Evolutionary conservation across 2,113 vertebrate species (phyloP), one percentile per base, ranked within the genome.

Genomic region (Python bivittatus): DNA sequence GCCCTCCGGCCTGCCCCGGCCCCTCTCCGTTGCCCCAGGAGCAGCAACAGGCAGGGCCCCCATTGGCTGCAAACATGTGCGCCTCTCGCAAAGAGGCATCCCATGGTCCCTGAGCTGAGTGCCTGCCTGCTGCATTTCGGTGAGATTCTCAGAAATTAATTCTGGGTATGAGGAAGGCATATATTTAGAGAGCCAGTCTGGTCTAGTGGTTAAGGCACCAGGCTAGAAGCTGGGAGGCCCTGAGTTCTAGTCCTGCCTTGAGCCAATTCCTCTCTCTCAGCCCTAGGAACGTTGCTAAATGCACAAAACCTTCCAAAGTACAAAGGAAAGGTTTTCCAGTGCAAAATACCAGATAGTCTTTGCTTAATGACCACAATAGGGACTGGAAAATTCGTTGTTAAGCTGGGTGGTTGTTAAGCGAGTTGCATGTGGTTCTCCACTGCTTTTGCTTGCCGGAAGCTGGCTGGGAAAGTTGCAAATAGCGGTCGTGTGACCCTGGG

Each of bases 91-190:
- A 72, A 72, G 15, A n/a, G 64, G 64, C 13, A 72, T 4, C 29
- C 64, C 13, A 0, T n/a, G 17, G n/a, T 20, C 68, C 11, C n/a
- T 0, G 15, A 38, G 6, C n/a, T 0, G 6, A 15, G 48, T 48
- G 48, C 48, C 48, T 48, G 3, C 48, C 48, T 48, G 48, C 48
- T 6, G 4, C 48, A 48, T 48, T 48, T 48, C 2, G 48, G 48
- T 6, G 4, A 48, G 48, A 48, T 48, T 72, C 68, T 72, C 68
- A 38, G 68, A 38, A 79, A 38, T 68, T 68, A n/a, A n/a, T 79
- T 20, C n/a, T 38, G n/a, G 68, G 68, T 20, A 15, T 2, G n/a
- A 33, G 1, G 64, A 72, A 72, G n/a, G 64, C 13, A 17, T 15
- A 2, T 13, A 17, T 72, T 72, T 72, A 33, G n/a, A 79, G 68